Conservation (phyloP, 30 jellyfish, hydroid and myxozoan genomes). For the Turritopsis rubra region DNA sequence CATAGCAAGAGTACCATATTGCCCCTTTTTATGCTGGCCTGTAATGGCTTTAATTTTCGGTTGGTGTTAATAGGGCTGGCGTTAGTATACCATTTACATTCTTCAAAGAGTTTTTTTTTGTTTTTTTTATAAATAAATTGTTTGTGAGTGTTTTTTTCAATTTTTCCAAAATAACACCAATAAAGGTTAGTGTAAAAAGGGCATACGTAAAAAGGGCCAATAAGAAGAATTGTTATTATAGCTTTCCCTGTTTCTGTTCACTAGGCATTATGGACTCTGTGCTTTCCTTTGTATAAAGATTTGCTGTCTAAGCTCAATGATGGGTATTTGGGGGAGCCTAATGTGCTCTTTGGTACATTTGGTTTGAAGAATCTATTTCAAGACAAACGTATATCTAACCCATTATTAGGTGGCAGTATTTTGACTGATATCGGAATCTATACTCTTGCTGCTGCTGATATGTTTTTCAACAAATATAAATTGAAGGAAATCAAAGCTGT, state of each 20-base stretch:
- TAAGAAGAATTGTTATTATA: background rate
- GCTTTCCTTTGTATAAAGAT: conserved; percentile 54
- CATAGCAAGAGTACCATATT: too few species aligned
- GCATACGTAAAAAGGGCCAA: background rate
- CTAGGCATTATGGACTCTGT: conserved; percentile 87
- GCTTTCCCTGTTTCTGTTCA: too few species aligned
- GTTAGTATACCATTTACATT: too few species aligned
- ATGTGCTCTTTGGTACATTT: conserved; percentile 53
- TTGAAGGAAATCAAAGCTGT: conserved; percentile 38
- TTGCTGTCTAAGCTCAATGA: conserved; percentile 18
- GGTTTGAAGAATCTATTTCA: conserved; percentile 36
- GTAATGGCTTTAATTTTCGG: too few species aligned
- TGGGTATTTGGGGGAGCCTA: conserved; percentile 53
- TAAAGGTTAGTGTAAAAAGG: too few species aligned
- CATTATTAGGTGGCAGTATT: conserved; percentile 80
- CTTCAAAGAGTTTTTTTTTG: too few species aligned
- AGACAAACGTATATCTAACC: conserved; percentile 43
- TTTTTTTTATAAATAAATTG: too few species aligned
- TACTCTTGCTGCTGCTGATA: conserved; percentile 55
- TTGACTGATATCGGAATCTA: conserved; percentile 71
- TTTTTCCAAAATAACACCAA: too few species aligned
- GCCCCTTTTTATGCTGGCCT: too few species aligned
- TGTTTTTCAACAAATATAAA: conserved; percentile 48
- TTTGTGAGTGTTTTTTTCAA: too few species aligned
- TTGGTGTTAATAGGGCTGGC: too few species aligned